Evolutionary conservation across 2,113 vertebrate species (phyloP), one percentile per base, ranked within the genome.

Genomic region (Thalassarche chlororhynchos): DNA sequence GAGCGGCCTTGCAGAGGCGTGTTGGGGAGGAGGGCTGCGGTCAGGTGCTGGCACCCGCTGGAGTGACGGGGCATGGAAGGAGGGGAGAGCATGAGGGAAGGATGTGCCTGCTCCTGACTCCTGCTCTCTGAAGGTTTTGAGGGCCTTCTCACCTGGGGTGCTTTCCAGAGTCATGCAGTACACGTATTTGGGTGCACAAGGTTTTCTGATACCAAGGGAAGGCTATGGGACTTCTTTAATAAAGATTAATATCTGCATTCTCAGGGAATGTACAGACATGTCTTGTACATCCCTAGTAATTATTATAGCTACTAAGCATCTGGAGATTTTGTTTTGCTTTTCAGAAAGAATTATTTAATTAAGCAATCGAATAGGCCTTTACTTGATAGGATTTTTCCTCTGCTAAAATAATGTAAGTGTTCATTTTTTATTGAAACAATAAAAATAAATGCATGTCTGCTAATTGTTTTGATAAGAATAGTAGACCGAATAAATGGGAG

Each of bases 321-420:
- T 76, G 44, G 47, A 83, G 49, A 66, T 85, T 87, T 88, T 85
- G 5, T 8, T 52, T 90, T 90, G 18, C 0, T 36, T 80, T 93
- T 83, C 71, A 92, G 42, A 74, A 89, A 66, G 4, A 80, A 74
- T 44, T 12, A 75, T 70, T 81, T 78, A 77, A 87, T 92, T 92
- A 89, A 92, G 51, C 26, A 77, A 68, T 70, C 6, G 4, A 62
- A 74, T 75, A 68, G 8, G 3, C 17, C 40, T 76, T 90, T 83
- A 76, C 17, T 40, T 82, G 47, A 75, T 13, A 68, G 62, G 46
- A 71, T 36, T 74, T 71, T 79, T 84, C 38, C 14, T 61, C 62
- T 77, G 47, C 24, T 62, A 82, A 89, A 86, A 65, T 61, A 62
- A 57, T 64, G 8, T 29, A 55, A 51, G 14, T 79, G 14, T 44